Conservation (phyloP, 2,888 invertebrate species). For the Eledone cirrhosa region DNA sequence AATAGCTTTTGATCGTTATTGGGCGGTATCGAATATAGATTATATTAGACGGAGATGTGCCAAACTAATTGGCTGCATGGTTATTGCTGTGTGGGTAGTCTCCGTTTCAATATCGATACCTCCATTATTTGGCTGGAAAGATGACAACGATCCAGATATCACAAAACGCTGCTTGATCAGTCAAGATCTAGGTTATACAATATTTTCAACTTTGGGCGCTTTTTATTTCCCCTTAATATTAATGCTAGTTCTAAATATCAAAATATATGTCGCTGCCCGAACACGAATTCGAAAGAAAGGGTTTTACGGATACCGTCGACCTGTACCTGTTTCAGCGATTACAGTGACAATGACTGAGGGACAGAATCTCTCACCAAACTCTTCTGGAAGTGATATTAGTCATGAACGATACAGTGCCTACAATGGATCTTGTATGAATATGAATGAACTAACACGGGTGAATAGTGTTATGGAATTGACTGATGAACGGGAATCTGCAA, state of each 20-base stretch:
- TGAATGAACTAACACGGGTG: slow-evolving; percentile 42
- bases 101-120: slow-evolving; percentile 92
- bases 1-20: slow-evolving; percentile 95
- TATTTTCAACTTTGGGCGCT: slow-evolving; percentile 95
- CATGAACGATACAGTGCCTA: slow-evolving; percentile 55
- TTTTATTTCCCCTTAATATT: slow-evolving; percentile 96
- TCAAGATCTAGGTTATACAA: slow-evolving; percentile 85
- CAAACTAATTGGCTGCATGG: slow-evolving; percentile 82
- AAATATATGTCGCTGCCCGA: slow-evolving; percentile 92
- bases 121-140: slow-evolving; percentile 77
- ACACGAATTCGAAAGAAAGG: slow-evolving; percentile 76
- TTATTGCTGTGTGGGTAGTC: slow-evolving; percentile 89
- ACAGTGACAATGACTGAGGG: slow-evolving; percentile 29
- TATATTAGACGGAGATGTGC: slow-evolving; percentile 93
- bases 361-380: slow-evolving; percentile 36
- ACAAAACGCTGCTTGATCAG: slow-evolving; percentile 84
- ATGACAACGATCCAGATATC: slow-evolving; percentile 48
- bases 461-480: neutral
- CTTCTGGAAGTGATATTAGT: slow-evolving; percentile 56
- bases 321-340: slow-evolving; percentile 31
- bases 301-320: slow-evolving; percentile 44
- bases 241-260: slow-evolving; percentile 95
- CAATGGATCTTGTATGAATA: slow-evolving; percentile 51
- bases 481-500: neutral
- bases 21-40: slow-evolving; percentile 97